phyloP scores from a whole-genome alignment of 2,797 vertebrate species.

The Telmatherina bonti region DNA sequence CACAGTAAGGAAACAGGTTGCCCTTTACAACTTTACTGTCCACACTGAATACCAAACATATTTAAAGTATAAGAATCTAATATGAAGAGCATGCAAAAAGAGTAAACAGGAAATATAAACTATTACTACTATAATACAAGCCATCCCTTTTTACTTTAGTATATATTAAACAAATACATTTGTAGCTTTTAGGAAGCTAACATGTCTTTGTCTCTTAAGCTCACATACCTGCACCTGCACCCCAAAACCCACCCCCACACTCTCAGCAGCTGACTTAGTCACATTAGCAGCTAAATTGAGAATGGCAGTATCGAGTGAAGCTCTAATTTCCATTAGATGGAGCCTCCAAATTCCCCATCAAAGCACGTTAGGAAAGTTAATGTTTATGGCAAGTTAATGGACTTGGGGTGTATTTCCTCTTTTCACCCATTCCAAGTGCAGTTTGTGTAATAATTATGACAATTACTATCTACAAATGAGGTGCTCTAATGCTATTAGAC shows the following conservation, averaged over 20 bases:
- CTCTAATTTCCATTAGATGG: slow-evolving; percentile 79
- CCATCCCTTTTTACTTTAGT: not conserved
- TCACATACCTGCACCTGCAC: slow-evolving; percentile 47
- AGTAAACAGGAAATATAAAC: no score
- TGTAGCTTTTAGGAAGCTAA: slow-evolving; percentile 13
- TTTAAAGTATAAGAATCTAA: no score
- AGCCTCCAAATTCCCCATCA: slow-evolving; percentile 75
- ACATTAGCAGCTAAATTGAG: slow-evolving; percentile 78
- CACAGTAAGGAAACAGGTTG: no score
- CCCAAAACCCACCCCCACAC: slow-evolving; percentile 14
- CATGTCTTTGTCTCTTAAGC: slow-evolving; percentile 17
- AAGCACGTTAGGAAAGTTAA: slow-evolving; percentile 82
- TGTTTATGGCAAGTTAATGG: slow-evolving; percentile 88
- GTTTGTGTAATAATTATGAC: slow-evolving; percentile 85
- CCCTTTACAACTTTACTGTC: no score
- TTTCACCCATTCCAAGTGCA: slow-evolving; percentile 71
- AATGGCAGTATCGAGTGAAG: slow-evolving; percentile 71
- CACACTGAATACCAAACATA: no score
- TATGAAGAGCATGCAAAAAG: no score
- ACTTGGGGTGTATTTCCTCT: slow-evolving; percentile 77
- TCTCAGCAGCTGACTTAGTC: slow-evolving; percentile 64
- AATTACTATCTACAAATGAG: slow-evolving; percentile 86
- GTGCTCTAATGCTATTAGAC: slow-evolving; percentile 83
- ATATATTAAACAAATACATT: slow-evolving; percentile 13
- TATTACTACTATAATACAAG: no score